These are phyloP conservation scores for Eueremaeus valkanovi DNA, from an alignment of 2,888 invertebrate genomes.

Conservation along the genomic window DNA sequence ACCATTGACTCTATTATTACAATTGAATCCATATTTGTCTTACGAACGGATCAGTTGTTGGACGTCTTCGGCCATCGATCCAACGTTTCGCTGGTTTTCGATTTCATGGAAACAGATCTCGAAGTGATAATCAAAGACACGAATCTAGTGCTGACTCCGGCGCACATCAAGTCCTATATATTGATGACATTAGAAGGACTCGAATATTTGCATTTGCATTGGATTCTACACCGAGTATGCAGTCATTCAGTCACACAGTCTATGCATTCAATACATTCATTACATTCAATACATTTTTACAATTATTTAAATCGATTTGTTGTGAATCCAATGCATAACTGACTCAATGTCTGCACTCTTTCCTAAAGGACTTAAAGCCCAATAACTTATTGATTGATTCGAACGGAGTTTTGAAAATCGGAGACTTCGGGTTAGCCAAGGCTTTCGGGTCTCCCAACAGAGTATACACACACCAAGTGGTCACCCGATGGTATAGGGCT, in stretches of 20 bases:
- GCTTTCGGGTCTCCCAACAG: constrained; percentile 94
- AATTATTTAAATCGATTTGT: constrained; percentile 16
- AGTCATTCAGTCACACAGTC: neutral
- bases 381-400: constrained; percentile 94
- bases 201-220: constrained; percentile 89
- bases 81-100: constrained; percentile 96
- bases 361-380: constrained; percentile 79
- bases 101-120: constrained; percentile 98
- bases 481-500: constrained; percentile 69
- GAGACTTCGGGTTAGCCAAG: constrained; percentile 98
- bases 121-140: constrained; percentile 72
- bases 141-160: constrained; percentile 78
- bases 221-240: constrained; percentile 83
- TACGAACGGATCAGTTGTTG: constrained; percentile 56
- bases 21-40: neutral
- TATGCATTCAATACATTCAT: no score
- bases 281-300: no score
- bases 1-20: neutral
- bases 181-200: constrained; percentile 91
- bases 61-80: constrained; percentile 99
- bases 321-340: no score
- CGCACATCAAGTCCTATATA: constrained; percentile 91
- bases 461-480: constrained; percentile 95
- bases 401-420: constrained; percentile 89
- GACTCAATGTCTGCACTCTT: no score